A percentile compares a stretch with the other conserved stretches of the same genome.
phyloP scores from a whole-genome alignment of 2,888 invertebrate genomes.

The Cyaniris semiargus region DNA sequence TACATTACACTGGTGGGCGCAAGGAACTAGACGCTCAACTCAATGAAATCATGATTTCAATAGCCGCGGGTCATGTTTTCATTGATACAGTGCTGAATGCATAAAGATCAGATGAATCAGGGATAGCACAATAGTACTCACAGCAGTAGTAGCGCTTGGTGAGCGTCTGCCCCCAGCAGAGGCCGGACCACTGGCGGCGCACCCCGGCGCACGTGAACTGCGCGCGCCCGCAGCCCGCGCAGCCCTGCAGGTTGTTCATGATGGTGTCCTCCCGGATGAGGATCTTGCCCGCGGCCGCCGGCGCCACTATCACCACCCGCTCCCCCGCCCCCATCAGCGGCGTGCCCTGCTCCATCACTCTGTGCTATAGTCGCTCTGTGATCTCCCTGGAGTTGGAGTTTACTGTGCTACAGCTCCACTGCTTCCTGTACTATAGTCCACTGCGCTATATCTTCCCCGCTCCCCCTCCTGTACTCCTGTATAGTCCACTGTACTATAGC shows the following conservation, averaged over 20 bases:
- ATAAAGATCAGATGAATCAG: background rate
- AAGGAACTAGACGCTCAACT: no score
- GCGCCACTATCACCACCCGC: constrained; percentile 50
- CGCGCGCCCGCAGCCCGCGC: constrained; percentile 63
- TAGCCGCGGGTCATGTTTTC: no score
- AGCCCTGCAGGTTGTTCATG: constrained; percentile 60
- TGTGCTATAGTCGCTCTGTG: background rate
- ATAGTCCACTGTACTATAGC: background rate
- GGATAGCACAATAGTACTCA: constrained; percentile 50
- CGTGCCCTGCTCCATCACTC: constrained; percentile 1
- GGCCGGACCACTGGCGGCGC: constrained; percentile 64
- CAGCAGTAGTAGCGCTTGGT: constrained; percentile 68
- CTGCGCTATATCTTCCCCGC: background rate
- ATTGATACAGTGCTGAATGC: background rate
- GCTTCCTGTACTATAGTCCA: background rate
- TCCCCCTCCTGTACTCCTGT: background rate
- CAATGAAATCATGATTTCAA: no score
- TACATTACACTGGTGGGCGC: no score
- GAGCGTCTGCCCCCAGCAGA: constrained; percentile 69
- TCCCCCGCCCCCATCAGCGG: constrained; percentile 49
- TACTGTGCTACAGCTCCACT: background rate
- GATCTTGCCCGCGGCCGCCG: constrained; percentile 53
- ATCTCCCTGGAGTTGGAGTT: background rate
- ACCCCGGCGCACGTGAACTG: constrained; percentile 66
- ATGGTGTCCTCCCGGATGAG: constrained; percentile 70